phyloP scores from a whole-genome alignment of 1,140 invertebrate genomes.

The Heterodera schachtii region DNA sequence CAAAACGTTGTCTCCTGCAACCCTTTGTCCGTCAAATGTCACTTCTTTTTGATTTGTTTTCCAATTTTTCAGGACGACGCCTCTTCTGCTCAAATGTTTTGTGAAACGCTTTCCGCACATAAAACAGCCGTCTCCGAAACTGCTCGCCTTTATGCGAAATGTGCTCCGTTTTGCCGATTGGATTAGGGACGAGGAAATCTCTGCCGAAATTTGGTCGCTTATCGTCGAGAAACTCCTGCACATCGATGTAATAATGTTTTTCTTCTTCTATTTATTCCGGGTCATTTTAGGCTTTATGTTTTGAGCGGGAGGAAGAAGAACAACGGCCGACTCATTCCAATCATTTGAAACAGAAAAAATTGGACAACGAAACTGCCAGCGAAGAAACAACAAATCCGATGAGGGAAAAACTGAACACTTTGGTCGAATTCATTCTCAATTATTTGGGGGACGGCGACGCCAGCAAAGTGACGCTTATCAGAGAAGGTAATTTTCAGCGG shows the following conservation, averaged over 20 bases:
- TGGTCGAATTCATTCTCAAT: conserved; percentile 32
- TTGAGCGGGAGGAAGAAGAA: conserved; percentile 20
- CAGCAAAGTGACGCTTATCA: neutral
- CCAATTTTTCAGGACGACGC: conserved; percentile 21
- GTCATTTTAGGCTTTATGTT: neutral
- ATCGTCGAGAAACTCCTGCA: conserved; percentile 39
- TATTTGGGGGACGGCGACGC: neutral
- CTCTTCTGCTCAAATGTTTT: conserved; percentile 32
- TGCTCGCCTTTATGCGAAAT: conserved; percentile 37
- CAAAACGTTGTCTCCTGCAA: conserved; percentile 17
- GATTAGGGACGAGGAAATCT: conserved; percentile 14
- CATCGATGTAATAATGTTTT: conserved; percentile 37
- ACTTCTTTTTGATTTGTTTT: neutral
- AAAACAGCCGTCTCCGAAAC: conserved; percentile 32
- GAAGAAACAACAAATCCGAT: conserved; percentile 11
- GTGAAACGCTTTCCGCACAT: conserved; percentile 27
- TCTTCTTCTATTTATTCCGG: neutral
- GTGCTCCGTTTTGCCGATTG: conserved; percentile 20
- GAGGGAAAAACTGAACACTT: conserved; percentile 27
- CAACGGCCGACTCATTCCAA: neutral
- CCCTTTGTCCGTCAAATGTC: conserved; percentile 12
- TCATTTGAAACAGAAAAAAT: neutral
- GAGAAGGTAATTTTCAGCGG: neutral
- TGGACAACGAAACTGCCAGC: neutral
- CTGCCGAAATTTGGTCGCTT: conserved; percentile 32